Evolutionary conservation across 1,140 invertebrate genomes (phyloP).

Genomic region (Drosophila gunungcola): DNA sequence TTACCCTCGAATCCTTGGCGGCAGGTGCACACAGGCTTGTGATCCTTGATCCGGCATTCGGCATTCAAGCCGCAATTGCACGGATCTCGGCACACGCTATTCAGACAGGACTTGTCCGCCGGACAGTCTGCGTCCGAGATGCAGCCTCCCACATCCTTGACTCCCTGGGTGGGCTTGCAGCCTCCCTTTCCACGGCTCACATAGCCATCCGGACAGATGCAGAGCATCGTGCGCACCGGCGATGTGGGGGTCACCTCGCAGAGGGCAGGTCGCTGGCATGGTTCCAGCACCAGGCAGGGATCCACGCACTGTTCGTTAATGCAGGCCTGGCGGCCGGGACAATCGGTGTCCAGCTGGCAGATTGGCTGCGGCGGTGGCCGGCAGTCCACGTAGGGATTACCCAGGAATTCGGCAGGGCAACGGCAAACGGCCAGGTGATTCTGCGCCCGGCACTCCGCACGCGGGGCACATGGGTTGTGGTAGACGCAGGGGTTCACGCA

Average conservation of each 20-base stretch:
- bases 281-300: conserved; percentile 91
- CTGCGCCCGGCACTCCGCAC: conserved; percentile 91
- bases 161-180: conserved; percentile 89
- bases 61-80: conserved; percentile 93
- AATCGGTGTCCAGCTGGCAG: conserved; percentile 93
- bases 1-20: conserved; percentile 92
- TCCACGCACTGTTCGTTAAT: conserved; percentile 92
- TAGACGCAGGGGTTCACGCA: conserved; percentile 94
- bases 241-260: conserved; percentile 92
- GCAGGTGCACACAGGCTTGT: conserved; percentile 94
- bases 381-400: conserved; percentile 93
- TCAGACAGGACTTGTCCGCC: conserved; percentile 90
- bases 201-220: conserved; percentile 94
- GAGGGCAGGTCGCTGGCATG: conserved; percentile 91
- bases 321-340: conserved; percentile 91
- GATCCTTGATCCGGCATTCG: conserved; percentile 91
- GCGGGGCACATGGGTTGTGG: conserved; percentile 89
- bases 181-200: conserved; percentile 92
- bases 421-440: conserved; percentile 94
- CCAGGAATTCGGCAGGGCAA: conserved; percentile 89
- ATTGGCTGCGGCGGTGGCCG: conserved; percentile 89
- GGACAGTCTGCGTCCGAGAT: conserved; percentile 91
- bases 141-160: conserved; percentile 89
- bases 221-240: conserved; percentile 94
- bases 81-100: conserved; percentile 91